Percentiles rank a stretch among this genome's conserved stretches.
These are phyloP conservation scores for Ursus arctos DNA, from an alignment of 2,113 vertebrate genomes.

Conservation along the genomic window DNA sequence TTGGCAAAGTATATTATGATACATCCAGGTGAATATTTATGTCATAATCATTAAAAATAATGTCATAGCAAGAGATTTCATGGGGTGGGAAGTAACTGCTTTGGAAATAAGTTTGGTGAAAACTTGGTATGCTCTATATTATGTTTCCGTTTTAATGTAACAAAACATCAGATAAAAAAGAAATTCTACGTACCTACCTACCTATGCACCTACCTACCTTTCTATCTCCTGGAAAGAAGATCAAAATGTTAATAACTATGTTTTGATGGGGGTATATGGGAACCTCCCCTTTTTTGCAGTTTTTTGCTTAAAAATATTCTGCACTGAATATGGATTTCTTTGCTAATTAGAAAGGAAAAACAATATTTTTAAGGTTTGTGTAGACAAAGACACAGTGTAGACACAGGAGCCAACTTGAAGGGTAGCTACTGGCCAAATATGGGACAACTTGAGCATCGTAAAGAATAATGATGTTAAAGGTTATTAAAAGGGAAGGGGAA, in stretches of 20 bases:
- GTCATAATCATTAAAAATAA: neutral
- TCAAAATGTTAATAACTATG: constrained; percentile 28
- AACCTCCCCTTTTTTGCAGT: neutral
- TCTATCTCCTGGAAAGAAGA: neutral
- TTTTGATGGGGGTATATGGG: constrained; percentile 43
- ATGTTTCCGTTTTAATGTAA: constrained; percentile 31
- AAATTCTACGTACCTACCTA: neutral
- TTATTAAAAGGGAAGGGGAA: neutral
- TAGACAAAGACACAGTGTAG: neutral
- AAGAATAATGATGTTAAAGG: neutral
- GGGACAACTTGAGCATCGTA: neutral
- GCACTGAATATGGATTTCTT: constrained; percentile 9
- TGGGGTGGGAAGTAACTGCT: neutral
- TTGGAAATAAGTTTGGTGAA: neutral
- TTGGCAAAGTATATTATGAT: neutral
- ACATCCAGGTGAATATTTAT: neutral
- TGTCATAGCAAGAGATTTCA: neutral
- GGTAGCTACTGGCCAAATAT: neutral
- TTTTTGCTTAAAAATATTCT: constrained; percentile 15
- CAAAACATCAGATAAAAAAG: neutral
- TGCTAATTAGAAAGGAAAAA: constrained; percentile 43
- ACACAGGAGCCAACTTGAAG: neutral
- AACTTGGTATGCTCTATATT: neutral
- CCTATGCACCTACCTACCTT: neutral
- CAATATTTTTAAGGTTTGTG: neutral